These are phyloP conservation scores for Rhinogobius similis DNA, from an alignment of 2,113 vertebrate genomes.

Conservation along the genomic window DNA sequence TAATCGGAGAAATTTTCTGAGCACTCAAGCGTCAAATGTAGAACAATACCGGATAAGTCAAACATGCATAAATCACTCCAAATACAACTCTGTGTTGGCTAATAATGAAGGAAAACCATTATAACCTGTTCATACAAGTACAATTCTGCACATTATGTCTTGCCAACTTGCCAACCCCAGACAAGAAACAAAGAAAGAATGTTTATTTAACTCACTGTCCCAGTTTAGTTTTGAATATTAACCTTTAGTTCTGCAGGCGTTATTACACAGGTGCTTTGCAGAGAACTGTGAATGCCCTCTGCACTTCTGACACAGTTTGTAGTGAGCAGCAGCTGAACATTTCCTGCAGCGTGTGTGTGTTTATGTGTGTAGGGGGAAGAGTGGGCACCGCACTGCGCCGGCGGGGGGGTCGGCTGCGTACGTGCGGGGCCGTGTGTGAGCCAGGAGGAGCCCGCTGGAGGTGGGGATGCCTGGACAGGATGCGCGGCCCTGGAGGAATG, in stretches of 20 bases:
- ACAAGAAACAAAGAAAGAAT: no score
- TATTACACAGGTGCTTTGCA: background rate
- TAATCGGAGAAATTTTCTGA: no score
- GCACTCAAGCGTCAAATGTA: no score
- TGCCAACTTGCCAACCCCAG: no score
- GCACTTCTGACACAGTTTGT: background rate
- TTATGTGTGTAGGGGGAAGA: background rate
- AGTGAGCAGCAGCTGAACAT: conserved; percentile 56
- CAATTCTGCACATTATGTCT: no score
- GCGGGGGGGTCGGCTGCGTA: conserved; percentile 63
- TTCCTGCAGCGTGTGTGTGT: conserved; percentile 78
- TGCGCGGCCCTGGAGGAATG: conserved; percentile 79
- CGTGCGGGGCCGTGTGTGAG: conserved; percentile 70
- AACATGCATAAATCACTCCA: no score
- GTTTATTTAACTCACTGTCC: no score
- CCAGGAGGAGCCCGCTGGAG: conserved; percentile 61
- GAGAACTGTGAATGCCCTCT: background rate
- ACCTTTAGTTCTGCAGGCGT: background rate
- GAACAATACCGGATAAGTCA: no score
- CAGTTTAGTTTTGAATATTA: no score
- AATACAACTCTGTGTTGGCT: no score
- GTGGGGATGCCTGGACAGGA: conserved; percentile 78
- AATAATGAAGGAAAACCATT: no score
- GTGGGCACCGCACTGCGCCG: conserved; percentile 35
- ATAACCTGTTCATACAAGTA: no score